Percentiles rank a stretch among this genome's conserved stretches.
These are phyloP conservation scores for Felis chaus DNA, from an alignment of 2,113 vertebrate genomes.

Conservation along the genomic window DNA sequence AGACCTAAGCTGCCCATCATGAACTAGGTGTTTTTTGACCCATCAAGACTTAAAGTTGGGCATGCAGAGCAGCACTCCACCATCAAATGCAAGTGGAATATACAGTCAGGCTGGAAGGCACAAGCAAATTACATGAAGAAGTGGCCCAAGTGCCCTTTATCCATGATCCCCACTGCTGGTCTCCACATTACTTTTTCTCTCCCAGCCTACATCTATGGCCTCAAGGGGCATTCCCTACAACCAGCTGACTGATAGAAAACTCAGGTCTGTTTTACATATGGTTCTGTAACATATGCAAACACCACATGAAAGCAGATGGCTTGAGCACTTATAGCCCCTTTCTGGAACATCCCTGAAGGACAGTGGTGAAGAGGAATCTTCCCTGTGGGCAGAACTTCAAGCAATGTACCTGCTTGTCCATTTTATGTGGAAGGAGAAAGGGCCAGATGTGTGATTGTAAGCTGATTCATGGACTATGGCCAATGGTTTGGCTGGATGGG, in stretches of 20 bases:
- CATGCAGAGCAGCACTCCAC: background rate
- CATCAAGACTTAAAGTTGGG: background rate
- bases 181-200: background rate
- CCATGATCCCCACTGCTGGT: background rate
- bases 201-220: background rate
- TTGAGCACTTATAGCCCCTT: too few relatives aligned
- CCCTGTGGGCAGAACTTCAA: background rate
- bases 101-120: background rate
- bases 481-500: background rate
- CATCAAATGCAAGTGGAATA: background rate
- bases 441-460: background rate
- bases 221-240: background rate
- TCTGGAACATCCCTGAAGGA: background rate
- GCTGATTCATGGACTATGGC: background rate
- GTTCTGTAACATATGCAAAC: background rate
- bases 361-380: background rate
- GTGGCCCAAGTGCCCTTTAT: background rate
- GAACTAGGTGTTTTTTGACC: background rate
- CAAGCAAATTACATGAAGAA: background rate
- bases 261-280: background rate
- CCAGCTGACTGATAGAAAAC: background rate
- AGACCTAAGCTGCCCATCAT: background rate
- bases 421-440: background rate
- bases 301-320: background rate
- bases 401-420: background rate